phyloP scores from a whole-genome alignment of 1,140 invertebrate genomes.

The Drosophila sucinea region DNA sequence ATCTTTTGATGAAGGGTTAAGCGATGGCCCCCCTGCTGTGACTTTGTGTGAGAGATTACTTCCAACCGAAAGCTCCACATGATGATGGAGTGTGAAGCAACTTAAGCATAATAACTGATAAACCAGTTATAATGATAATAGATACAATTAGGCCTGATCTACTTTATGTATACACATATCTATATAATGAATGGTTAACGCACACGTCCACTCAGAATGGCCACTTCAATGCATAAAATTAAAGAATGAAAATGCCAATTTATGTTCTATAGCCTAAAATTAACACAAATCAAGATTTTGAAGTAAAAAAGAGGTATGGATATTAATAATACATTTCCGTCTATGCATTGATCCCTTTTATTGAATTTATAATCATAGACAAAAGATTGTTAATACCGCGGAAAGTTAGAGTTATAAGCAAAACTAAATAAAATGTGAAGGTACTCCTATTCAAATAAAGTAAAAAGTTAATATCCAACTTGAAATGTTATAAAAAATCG shows the following conservation, averaged over 20 bases:
- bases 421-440: no score
- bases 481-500: no score
- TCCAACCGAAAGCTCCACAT: slow-evolving; percentile 6
- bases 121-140: slow-evolving; percentile 8
- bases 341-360: not conserved
- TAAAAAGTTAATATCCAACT: no score
- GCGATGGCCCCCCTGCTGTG: slow-evolving; percentile 31
- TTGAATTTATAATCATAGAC: not conserved
- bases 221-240: not conserved
- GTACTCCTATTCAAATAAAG: no score
- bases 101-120: slow-evolving; percentile 1
- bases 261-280: not conserved
- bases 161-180: not conserved
- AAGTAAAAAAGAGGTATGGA: not conserved
- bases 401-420: no score
- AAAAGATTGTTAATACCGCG: no score
- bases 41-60: slow-evolving; percentile 24
- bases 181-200: slow-evolving; percentile 1
- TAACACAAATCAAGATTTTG: not conserved
- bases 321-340: not conserved
- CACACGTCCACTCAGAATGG: not conserved
- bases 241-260: not conserved
- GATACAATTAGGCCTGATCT: not conserved
- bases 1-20: slow-evolving; percentile 54
- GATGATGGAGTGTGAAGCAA: slow-evolving; percentile 13